Base-by-base conservation (phyloP, 2,113 vertebrate species). In the Hippocampus barbouri region DNA sequence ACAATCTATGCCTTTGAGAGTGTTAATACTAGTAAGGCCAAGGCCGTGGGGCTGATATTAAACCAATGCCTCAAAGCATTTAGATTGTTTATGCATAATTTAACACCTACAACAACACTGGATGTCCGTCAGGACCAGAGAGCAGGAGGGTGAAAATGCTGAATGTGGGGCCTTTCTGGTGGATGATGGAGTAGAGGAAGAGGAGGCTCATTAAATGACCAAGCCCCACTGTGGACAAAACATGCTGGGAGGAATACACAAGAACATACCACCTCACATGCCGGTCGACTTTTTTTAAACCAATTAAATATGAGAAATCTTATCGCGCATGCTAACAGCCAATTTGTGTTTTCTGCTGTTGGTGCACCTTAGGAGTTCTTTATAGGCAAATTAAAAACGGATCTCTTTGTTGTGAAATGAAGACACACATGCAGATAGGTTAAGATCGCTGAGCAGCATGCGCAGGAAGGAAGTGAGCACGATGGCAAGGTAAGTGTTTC, bases 11-110 rank as follows among this genome's bases (percentile, higher is more conserved):
- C 86, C 85, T 78, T 71, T 61, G 76, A 83, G 75, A 77, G 83
- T 77, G 85, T 83, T 90, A 88, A 88, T 84, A 83, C 85, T 84
- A 77, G 70, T 72, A 79, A 82, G 80, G 80, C 68, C 80, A 18
- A 49, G 74, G 79, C 84, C 67, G 77, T 82, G 87, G 64, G 64
- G 64, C 41, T 47, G 64, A 92, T 92, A 92, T 92, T 92, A 92
- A 91, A 90, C 89, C 90, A 86, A 91, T 92, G 91, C 87, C 86
- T 92, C 89, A 92, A 84, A 88, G 81, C 87, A 88, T 90, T 91
- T 90, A 90, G 85, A 91, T 84, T 85, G 82, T 88, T 87, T 85
- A 91, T 92, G 88, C 89, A 92, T 92, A 91, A 91, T 91, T 92
- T 91, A 92, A 90, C 87, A 90, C 86, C 85, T 87, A 86, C 89